These are phyloP conservation scores for Cephalopterus ornatus DNA, from an alignment of 2,113 vertebrate genomes.

Conservation along the genomic window DNA sequence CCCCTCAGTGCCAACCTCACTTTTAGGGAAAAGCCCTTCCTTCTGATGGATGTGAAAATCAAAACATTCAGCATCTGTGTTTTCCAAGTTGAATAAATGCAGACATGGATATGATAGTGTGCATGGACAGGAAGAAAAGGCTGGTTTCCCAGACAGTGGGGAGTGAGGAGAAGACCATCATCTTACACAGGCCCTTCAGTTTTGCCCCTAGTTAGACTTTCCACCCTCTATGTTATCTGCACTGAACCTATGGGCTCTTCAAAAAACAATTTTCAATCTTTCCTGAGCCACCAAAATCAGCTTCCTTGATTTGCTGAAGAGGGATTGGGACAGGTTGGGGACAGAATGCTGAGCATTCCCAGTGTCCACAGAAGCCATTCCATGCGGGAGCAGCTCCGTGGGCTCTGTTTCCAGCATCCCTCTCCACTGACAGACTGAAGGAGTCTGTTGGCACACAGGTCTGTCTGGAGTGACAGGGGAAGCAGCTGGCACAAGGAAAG, in stretches of 20 bases:
- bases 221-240: too few relatives aligned
- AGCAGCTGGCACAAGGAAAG: neutral
- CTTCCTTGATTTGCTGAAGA: neutral
- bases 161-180: too few relatives aligned
- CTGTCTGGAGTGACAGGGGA: neutral
- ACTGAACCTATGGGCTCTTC: too few relatives aligned
- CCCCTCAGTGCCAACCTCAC: neutral
- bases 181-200: too few relatives aligned
- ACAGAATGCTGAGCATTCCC: neutral
- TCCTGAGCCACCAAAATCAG: too few relatives aligned
- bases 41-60: neutral
- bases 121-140: too few relatives aligned
- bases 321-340: neutral
- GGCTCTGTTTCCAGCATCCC: neutral
- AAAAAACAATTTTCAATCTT: too few relatives aligned
- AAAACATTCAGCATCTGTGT: too few relatives aligned
- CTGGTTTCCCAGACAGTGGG: too few relatives aligned
- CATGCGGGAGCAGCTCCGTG: neutral
- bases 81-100: too few relatives aligned
- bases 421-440: neutral
- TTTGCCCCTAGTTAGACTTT: too few relatives aligned
- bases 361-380: rapidly evolving
- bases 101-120: too few relatives aligned
- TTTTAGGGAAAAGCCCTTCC: neutral
- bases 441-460: neutral